Conservation (phyloP, 2,113 vertebrate genomes). For the Erythrolamprus reginae region DNA sequence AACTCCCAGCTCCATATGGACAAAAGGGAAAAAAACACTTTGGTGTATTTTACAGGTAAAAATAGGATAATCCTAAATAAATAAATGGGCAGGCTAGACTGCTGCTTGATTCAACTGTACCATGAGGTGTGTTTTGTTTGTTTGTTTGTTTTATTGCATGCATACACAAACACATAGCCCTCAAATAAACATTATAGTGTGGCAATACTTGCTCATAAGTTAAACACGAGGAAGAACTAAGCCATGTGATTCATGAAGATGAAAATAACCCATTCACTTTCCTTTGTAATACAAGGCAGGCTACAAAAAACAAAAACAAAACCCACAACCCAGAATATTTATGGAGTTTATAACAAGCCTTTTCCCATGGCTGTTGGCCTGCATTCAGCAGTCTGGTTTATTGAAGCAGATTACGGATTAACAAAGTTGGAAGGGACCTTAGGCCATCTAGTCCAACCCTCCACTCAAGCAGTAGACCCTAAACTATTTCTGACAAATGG, state of each 20-base stretch:
- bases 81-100: conserved; percentile 11
- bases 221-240: background rate
- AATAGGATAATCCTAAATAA: background rate
- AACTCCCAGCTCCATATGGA: conserved; percentile 42
- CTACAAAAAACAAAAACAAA: background rate
- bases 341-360: background rate
- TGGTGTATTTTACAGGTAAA: conserved; percentile 25
- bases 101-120: background rate
- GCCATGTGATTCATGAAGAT: background rate
- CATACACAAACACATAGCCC: background rate
- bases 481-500: no score
- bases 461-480: no score
- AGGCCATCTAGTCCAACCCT: no score
- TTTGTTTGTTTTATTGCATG: background rate
- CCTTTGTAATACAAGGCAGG: background rate
- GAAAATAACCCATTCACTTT: background rate
- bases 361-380: background rate
- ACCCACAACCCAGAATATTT: background rate
- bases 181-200: background rate
- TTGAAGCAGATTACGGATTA: background rate
- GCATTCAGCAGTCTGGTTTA: background rate
- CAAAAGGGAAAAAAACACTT: conserved; percentile 20
- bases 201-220: background rate
- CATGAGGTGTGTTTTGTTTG: conserved; percentile 2
- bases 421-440: no score